These are phyloP conservation scores for Fregetta grallaria DNA, from an alignment of 2,113 vertebrate genomes.

Conservation along the genomic window DNA sequence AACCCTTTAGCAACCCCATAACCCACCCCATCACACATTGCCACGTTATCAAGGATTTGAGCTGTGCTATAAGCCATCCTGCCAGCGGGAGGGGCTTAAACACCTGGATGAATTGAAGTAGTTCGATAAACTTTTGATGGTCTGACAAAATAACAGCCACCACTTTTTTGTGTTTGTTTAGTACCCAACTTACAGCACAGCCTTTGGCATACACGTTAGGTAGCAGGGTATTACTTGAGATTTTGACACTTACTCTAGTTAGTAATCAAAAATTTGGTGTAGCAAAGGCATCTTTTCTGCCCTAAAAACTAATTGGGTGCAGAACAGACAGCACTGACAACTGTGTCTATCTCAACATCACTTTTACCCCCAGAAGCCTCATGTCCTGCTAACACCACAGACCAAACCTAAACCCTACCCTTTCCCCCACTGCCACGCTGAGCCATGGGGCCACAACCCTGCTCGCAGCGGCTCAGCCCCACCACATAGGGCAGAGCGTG, in stretches of 20 bases:
- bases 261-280: too few relatives aligned
- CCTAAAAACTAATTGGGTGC: not conserved
- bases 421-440: fast-evolving
- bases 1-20: not conserved
- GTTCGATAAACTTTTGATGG: not conserved
- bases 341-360: not conserved
- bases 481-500: fast-evolving
- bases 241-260: not conserved
- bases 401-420: not conserved
- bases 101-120: not conserved
- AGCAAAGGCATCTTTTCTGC: not conserved
- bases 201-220: fast-evolving
- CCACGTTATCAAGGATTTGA: not conserved
- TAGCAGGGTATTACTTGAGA: not conserved
- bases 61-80: not conserved
- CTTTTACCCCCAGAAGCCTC: not conserved
- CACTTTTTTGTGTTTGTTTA: not conserved
- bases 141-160: not conserved
- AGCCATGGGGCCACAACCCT: fast-evolving
- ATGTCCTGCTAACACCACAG: fast-evolving
- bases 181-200: not conserved
- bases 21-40: too few relatives aligned
- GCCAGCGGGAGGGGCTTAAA: not conserved
- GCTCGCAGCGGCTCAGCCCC: not conserved
- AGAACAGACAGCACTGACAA: not conserved